Evolutionary conservation across 1,140 invertebrate species (phyloP).

Genomic region (Helicorthomorpha holstii): DNA sequence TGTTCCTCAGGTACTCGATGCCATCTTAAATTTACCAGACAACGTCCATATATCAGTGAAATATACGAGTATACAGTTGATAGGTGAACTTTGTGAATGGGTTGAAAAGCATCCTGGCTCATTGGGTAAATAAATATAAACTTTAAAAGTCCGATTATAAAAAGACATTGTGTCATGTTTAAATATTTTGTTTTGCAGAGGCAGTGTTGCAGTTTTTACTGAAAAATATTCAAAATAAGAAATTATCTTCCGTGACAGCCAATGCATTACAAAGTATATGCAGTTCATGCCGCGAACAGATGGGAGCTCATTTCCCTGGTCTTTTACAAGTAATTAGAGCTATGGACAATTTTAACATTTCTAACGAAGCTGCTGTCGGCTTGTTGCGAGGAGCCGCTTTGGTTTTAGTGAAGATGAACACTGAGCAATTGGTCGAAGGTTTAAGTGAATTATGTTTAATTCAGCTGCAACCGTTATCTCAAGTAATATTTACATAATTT

Average conservation of each 20-base stretch:
- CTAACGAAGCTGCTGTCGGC: slow-evolving; percentile 60
- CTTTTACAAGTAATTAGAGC: slow-evolving; percentile 63
- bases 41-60: slow-evolving; percentile 72
- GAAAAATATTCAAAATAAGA: slow-evolving; percentile 47
- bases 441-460: slow-evolving; percentile 60
- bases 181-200: slow-evolving; percentile 28
- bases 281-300: slow-evolving; percentile 54
- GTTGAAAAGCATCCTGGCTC: slow-evolving; percentile 69
- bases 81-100: slow-evolving; percentile 92
- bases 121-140: slow-evolving; percentile 31
- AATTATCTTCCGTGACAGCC: slow-evolving; percentile 57
- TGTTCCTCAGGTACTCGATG: slow-evolving; percentile 81
- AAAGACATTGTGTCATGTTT: neutral
- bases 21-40: slow-evolving; percentile 65
- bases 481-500: slow-evolving; percentile 39
- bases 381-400: slow-evolving; percentile 58
- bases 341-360: slow-evolving; percentile 59
- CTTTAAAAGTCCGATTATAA: neutral
- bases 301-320: slow-evolving; percentile 58
- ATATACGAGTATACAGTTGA: slow-evolving; percentile 68
- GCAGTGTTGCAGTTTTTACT: slow-evolving; percentile 63
- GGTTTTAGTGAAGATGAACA: slow-evolving; percentile 42
- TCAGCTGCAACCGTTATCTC: slow-evolving; percentile 47
- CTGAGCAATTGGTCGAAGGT: slow-evolving; percentile 43
- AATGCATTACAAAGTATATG: slow-evolving; percentile 49